A percentile compares a stretch with the other conserved stretches of the same genome.
Conservation (phyloP, 30 jellyfish, hydroid and myxozoan genomes). For the Pseudorhiza aurosa region DNA sequence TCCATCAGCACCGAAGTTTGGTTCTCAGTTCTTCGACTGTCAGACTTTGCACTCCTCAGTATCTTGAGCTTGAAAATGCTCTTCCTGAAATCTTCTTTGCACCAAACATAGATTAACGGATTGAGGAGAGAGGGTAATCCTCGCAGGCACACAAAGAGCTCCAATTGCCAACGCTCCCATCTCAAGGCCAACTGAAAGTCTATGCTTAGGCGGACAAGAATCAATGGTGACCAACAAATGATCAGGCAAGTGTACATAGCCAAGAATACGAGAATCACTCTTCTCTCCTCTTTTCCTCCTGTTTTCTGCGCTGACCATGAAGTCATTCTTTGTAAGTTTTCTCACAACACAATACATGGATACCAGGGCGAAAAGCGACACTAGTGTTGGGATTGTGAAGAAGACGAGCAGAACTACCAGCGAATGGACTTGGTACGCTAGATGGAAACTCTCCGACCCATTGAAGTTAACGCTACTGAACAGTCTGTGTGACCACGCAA, state of each 20-base stretch:
- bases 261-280: constrained; percentile 43
- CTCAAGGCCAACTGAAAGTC: constrained; percentile 11
- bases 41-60: neutral
- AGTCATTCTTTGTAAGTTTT: constrained; percentile 42
- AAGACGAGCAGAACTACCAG: constrained; percentile 25
- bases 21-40: neutral
- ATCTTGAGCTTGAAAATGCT: constrained; percentile 18
- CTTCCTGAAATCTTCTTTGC: constrained; percentile 56
- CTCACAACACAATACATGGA: constrained; percentile 56
- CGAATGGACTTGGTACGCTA: constrained; percentile 51
- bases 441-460: neutral
- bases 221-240: constrained; percentile 69
- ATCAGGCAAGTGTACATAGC: constrained; percentile 52
- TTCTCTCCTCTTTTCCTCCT: constrained; percentile 35
- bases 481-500: constrained; percentile 30
- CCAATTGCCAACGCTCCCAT: constrained; percentile 15
- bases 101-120: constrained; percentile 66
- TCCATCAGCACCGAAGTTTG: neutral
- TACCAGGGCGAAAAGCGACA: constrained; percentile 40
- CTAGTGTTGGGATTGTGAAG: constrained; percentile 54
- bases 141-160: constrained; percentile 32
- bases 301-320: constrained; percentile 3
- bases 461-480: neutral
- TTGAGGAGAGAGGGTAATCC: constrained; percentile 46
- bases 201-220: constrained; percentile 8